phyloP scores from a whole-genome alignment of 2,888 invertebrate species.

The Orchestes rusci region DNA sequence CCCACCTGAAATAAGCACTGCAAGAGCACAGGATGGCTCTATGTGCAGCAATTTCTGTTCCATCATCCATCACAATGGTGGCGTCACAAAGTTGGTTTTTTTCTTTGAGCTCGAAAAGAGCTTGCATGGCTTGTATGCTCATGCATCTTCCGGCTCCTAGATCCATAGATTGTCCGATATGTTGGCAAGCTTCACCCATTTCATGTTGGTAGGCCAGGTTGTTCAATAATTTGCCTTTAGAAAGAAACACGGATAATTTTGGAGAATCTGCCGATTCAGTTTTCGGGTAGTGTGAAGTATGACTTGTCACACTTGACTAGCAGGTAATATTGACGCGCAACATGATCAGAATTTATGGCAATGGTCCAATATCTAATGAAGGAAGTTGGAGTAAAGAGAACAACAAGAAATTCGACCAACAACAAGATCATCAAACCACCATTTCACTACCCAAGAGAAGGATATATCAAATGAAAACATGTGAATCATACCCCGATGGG shows the following conservation, averaged over 20 bases:
- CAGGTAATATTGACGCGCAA: too few species aligned
- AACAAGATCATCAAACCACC: too few species aligned
- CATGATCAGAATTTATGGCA: too few species aligned
- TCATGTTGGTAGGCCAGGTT: conserved; percentile 36
- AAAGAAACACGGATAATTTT: conserved; percentile 23
- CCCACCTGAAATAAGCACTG: conserved; percentile 82
- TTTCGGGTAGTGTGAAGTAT: too few species aligned
- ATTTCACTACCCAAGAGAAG: too few species aligned
- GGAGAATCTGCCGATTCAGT: too few species aligned
- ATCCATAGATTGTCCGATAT: conserved; percentile 35
- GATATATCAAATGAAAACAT: too few species aligned
- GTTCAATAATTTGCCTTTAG: conserved; percentile 16
- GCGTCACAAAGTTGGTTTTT: conserved; percentile 84
- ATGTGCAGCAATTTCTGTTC: conserved; percentile 76
- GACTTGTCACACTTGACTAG: too few species aligned
- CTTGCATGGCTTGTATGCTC: conserved; percentile 78
- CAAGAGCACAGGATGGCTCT: conserved; percentile 79
- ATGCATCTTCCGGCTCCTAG: conserved; percentile 56
- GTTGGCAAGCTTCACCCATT: conserved; percentile 36
- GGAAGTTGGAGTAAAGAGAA: too few species aligned
- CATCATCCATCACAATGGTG: conserved; percentile 72
- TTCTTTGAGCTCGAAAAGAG: conserved; percentile 74
- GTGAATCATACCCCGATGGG: too few species aligned
- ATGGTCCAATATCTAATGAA: too few species aligned
- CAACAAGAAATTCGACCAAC: too few species aligned